These are phyloP conservation scores for Oikopleura dioica DNA, from an alignment of 23 tunicate genomes.

Conservation along the genomic window DNA sequence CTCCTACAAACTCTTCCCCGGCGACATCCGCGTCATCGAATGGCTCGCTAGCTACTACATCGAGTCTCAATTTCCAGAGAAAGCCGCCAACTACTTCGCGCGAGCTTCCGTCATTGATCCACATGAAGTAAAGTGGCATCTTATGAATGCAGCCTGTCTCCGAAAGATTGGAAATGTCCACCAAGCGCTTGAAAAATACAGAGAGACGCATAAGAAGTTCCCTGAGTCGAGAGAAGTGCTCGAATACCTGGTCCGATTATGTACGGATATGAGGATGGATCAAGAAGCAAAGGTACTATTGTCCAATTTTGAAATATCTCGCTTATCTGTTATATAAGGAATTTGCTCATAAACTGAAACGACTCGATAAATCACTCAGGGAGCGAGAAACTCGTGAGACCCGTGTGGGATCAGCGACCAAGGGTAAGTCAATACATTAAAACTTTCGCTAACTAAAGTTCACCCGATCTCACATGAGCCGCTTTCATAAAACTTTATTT, in stretches of 20 bases:
- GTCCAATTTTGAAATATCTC: too few relatives aligned
- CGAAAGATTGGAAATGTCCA: constrained; percentile 85
- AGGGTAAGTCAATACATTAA: too few relatives aligned
- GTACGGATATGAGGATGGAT: constrained; percentile 49
- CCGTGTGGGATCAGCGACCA: not conserved
- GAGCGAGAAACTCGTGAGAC: not conserved
- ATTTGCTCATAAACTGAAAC: not conserved
- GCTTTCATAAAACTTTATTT: too few relatives aligned
- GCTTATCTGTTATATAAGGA: too few relatives aligned
- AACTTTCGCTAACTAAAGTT: too few relatives aligned
- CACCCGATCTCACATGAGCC: too few relatives aligned
- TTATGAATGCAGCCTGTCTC: constrained; percentile 83
- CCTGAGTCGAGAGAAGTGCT: constrained; percentile 79
- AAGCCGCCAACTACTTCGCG: constrained; percentile 55
- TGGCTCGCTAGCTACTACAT: constrained; percentile 85
- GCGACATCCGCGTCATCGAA: constrained; percentile 62
- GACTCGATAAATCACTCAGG: not conserved
- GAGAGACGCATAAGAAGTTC: constrained; percentile 59
- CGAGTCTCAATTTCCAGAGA: constrained; percentile 76
- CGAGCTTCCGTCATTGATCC: constrained; percentile 93
- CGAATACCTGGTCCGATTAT: constrained; percentile 56
- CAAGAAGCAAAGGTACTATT: too few relatives aligned
- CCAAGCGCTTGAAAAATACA: constrained; percentile 68
- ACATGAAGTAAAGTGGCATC: constrained; percentile 73
- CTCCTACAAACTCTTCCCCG: constrained; percentile 71